Evolutionary conservation across 2,888 invertebrate genomes (phyloP).

Genomic region (Trichopoda pennipes): DNA sequence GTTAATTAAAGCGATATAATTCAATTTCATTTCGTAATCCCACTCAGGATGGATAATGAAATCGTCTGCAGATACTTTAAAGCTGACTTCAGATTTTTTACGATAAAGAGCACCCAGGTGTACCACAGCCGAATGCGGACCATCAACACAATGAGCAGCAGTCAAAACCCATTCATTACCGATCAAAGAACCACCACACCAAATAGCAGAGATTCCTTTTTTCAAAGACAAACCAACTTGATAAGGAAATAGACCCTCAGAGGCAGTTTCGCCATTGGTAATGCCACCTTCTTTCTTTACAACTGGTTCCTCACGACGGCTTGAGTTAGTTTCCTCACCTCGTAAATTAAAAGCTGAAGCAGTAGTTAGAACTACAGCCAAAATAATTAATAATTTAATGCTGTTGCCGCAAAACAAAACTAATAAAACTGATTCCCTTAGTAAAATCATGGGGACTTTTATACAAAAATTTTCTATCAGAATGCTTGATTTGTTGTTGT

Average conservation of each 20-base stretch:
- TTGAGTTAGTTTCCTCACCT: constrained; percentile 47
- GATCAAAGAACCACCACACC: constrained; percentile 78
- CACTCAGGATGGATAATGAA: constrained; percentile 72
- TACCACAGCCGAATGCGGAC: constrained; percentile 68
- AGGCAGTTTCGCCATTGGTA: constrained; percentile 70
- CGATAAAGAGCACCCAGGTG: constrained; percentile 71
- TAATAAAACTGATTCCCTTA: constrained; percentile 11
- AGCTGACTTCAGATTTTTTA: constrained; percentile 67
- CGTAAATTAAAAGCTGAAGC: too few species aligned
- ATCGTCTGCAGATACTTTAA: constrained; percentile 59
- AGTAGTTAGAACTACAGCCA: constrained; percentile 73
- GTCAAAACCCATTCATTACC: too few species aligned
- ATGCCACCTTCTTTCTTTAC: constrained; percentile 70
- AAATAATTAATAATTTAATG: constrained; percentile 74
- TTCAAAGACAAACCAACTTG: constrained; percentile 76
- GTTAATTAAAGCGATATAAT: constrained; percentile 75
- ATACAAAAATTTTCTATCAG: background rate
- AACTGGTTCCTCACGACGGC: constrained; percentile 66
- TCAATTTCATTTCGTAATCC: constrained; percentile 65
- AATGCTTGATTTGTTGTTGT: too few species aligned
- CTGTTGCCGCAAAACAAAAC: constrained; percentile 1
- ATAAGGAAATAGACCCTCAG: constrained; percentile 70
- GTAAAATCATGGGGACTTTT: background rate
- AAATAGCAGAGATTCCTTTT: constrained; percentile 63
- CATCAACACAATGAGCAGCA: constrained; percentile 77